Evolutionary conservation across 2,113 vertebrate species (phyloP), one percentile per base, ranked within the genome.

Genomic region (Perca fluviatilis): DNA sequence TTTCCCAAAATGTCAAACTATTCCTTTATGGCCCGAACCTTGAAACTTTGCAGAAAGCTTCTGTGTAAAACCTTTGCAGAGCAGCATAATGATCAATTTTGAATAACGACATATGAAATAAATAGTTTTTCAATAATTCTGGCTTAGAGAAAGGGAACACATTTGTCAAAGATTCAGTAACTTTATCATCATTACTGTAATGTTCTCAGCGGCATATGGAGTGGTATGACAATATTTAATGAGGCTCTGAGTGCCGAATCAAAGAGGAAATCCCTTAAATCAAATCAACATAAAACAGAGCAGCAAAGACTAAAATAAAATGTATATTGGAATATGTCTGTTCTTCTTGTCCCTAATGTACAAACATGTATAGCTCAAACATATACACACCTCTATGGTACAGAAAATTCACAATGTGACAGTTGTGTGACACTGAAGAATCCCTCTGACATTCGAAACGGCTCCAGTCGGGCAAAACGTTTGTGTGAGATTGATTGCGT

Each of bases 361-460:
- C 1, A n/a, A n/a, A n/a, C n/a, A n/a, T n/a, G n/a, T n/a, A n/a
- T 49, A 19, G 23, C n/a, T 53, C 10, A 12, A 46, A 63, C 21
- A 27, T 6, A 43, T 2, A 7, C 27, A 50, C 19, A 23, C 40
- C 33, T 60, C 43, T 30, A 21, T 13, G 18, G 19, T 36, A 43
- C 25, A 43, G 15, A 0, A 6, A 5, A 46, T 36, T 25, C 64
- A 47, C 63, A 43, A 21, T 56, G 19, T 76, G 61, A 79, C 64
- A 53, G 50, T 69, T 68, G 19, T 63, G 30, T 64, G 78, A 86
- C 68, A 78, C 19, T 78, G 74, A 81, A 65, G 40, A 82, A 88
- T 46, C 21, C 43, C 60, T 63, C 14, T 23, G 54, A 80, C 11
- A 54, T 75, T 68, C 43, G 21, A 76, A 76, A 27, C 0, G 21